A percentile compares a stretch with the other conserved stretches of the same genome.
Conservation (phyloP, 30 jellyfish, hydroid and myxozoan species). For the Nemopilema nomurai region DNA sequence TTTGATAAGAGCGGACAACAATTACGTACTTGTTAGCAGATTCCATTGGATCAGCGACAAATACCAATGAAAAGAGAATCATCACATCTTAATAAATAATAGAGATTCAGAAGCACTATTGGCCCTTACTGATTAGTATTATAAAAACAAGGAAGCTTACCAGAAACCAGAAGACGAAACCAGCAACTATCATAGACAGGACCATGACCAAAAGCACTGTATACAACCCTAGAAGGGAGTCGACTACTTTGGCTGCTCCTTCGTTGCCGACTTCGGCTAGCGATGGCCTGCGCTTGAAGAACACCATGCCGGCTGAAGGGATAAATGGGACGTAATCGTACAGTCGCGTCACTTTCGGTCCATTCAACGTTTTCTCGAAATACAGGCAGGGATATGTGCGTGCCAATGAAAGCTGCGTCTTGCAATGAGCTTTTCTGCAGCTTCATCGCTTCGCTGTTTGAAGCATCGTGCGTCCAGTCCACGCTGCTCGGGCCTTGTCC, state of each 20-base stretch:
- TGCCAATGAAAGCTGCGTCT: constrained; percentile 28
- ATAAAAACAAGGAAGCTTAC: no score
- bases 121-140: no score
- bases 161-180: constrained; percentile 36
- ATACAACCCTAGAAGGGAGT: constrained; percentile 14
- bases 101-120: no score
- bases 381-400: constrained; percentile 54
- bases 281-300: constrained; percentile 45
- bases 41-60: no score
- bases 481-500: constrained; percentile 60
- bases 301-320: constrained; percentile 49
- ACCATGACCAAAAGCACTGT: constrained; percentile 16
- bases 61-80: no score
- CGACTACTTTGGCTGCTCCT: constrained; percentile 10
- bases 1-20: no score
- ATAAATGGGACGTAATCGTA: constrained; percentile 37
- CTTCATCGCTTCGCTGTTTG: constrained; percentile 24
- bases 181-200: constrained; percentile 20
- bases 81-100: no score
- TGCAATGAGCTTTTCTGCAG: neutral
- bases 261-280: constrained; percentile 33
- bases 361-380: constrained; percentile 20
- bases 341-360: constrained; percentile 8
- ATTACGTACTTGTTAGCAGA: no score
- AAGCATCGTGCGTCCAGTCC: constrained; percentile 48